Percentiles rank a stretch among this genome's conserved stretches.
Conservation (phyloP, 2,888 invertebrate genomes). For the Campaea margaritaria region DNA sequence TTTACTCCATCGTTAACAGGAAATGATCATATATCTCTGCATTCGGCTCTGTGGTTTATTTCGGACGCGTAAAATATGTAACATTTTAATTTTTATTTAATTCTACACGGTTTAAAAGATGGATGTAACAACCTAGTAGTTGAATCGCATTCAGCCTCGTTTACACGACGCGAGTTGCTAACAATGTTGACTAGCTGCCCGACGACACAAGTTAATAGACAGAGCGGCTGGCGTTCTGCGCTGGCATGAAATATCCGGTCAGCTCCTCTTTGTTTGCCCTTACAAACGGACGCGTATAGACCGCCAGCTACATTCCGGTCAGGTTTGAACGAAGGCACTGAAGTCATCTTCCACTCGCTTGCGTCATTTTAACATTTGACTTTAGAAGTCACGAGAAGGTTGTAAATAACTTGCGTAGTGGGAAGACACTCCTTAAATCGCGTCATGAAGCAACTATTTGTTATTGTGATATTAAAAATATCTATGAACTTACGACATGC, state of each 20-base stretch:
- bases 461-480: background rate
- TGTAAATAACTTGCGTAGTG: conserved; percentile 14
- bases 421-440: conserved; percentile 21
- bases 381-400: conserved; percentile 9
- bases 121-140: conserved; percentile 38
- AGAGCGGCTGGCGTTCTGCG: conserved; percentile 1
- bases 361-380: conserved; percentile 17
- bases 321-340: conserved; percentile 17
- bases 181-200: conserved; percentile 15
- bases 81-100: conserved; percentile 45
- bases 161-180: conserved; percentile 4
- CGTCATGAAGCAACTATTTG: conserved; percentile 7
- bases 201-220: conserved; percentile 1
- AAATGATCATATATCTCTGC: conserved; percentile 65
- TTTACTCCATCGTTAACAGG: conserved; percentile 73
- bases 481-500: background rate
- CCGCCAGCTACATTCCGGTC: conserved; percentile 22
- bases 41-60: conserved; percentile 56
- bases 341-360: conserved; percentile 15
- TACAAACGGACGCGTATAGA: background rate
- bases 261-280: conserved; percentile 19
- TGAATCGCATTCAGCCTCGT: conserved; percentile 27
- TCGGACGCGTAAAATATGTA: conserved; percentile 45
- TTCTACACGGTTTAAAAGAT: conserved; percentile 38
- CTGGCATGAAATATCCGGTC: conserved; percentile 22